Evolutionary conservation across 2,888 invertebrate species (phyloP).

Genomic region (Metalampra italica): DNA sequence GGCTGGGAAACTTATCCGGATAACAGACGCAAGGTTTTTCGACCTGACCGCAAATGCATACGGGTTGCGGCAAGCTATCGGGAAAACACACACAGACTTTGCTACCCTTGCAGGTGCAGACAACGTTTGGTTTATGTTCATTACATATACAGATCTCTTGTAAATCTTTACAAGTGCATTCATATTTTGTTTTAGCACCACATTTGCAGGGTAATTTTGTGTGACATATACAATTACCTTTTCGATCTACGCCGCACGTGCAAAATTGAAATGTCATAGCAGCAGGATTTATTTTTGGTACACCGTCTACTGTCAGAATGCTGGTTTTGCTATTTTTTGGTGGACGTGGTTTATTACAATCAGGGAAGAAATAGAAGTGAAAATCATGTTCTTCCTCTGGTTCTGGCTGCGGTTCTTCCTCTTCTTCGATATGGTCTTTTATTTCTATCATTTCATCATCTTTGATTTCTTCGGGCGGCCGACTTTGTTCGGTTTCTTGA

Average conservation of each 20-base stretch:
- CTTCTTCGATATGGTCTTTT: constrained; percentile 31
- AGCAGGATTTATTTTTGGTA: constrained; percentile 52
- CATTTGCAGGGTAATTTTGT: constrained; percentile 54
- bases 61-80: constrained; percentile 30
- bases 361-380: constrained; percentile 68
- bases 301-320: constrained; percentile 49
- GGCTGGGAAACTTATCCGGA: constrained; percentile 43
- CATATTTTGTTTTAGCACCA: constrained; percentile 41
- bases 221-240: constrained; percentile 51
- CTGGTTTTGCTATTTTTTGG: constrained; percentile 47
- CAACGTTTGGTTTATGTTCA: constrained; percentile 33
- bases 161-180: constrained; percentile 48
- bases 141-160: constrained; percentile 54
- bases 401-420: constrained; percentile 23
- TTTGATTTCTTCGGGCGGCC: constrained; percentile 33
- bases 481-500: constrained; percentile 35
- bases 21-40: constrained; percentile 61
- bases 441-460: constrained; percentile 28
- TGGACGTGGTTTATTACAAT: constrained; percentile 45
- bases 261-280: constrained; percentile 33
- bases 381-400: constrained; percentile 53
- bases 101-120: constrained; percentile 44
- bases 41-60: constrained; percentile 49
- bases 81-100: constrained; percentile 53
- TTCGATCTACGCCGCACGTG: constrained; percentile 40